phyloP scores from a whole-genome alignment of 2,888 invertebrate genomes.

The Dicranocentrus wangi region DNA sequence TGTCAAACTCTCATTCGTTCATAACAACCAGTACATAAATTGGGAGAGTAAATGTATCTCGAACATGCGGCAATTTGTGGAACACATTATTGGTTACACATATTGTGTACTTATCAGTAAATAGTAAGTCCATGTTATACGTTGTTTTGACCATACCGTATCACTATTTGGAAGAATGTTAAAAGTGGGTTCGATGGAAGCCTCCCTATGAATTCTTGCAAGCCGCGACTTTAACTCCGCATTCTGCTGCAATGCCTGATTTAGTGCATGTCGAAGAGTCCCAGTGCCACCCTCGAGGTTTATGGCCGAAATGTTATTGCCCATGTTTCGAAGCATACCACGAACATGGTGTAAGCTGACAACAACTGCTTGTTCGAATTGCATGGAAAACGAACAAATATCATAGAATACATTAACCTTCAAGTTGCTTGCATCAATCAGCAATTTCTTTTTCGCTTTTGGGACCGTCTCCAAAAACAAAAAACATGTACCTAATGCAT shows the following conservation, averaged over 20 bases:
- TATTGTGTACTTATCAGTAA: no score
- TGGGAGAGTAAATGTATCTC: no score
- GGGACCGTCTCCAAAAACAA: conserved; percentile 10
- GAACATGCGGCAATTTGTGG: no score
- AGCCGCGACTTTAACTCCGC: conserved; percentile 80
- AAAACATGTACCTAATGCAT: not conserved
- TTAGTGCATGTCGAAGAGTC: conserved; percentile 79
- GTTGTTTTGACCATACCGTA: conserved; percentile 61
- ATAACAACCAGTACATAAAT: no score
- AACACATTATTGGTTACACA: no score
- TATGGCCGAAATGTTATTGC: conserved; percentile 64
- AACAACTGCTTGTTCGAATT: conserved; percentile 69
- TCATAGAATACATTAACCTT: conserved; percentile 36
- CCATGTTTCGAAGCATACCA: conserved; percentile 70
- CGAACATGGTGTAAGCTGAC: conserved; percentile 69
- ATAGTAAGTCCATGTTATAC: not conserved
- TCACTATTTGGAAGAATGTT: conserved; percentile 76
- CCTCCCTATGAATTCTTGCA: conserved; percentile 74
- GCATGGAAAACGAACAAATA: conserved; percentile 26
- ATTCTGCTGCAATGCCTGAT: conserved; percentile 84
- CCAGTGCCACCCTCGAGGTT: conserved; percentile 74
- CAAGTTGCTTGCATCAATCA: conserved; percentile 32
- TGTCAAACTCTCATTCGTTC: no score
- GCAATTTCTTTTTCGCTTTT: not conserved
- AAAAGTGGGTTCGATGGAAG: conserved; percentile 76